Conservation (phyloP, 2,888 invertebrate species). For the Micropterix aruncella region DNA sequence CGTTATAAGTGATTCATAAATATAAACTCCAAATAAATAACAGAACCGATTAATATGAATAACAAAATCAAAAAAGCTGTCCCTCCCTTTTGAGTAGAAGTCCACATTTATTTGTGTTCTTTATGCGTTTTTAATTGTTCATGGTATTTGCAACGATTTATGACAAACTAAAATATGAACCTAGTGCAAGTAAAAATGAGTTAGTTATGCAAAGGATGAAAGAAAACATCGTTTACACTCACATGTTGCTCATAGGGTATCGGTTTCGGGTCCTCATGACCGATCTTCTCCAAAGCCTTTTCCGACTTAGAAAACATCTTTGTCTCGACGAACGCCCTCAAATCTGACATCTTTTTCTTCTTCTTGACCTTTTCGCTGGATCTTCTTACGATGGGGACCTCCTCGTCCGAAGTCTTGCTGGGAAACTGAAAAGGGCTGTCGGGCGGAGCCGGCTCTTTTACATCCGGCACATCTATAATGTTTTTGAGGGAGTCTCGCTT, state of each 20-base stretch:
- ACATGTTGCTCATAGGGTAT: background rate
- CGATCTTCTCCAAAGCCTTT: conserved; percentile 80
- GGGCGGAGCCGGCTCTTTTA: conserved; percentile 39
- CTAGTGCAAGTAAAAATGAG: no score
- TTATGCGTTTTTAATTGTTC: no score
- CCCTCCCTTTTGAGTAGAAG: no score
- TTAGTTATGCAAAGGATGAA: no score
- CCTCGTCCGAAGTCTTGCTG: conserved; percentile 24
- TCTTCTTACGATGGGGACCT: conserved; percentile 35
- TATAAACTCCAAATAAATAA: no score
- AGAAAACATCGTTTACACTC: no score
- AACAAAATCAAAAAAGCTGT: no score
- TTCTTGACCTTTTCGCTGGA: conserved; percentile 74
- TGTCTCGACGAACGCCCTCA: conserved; percentile 84
- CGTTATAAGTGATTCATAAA: no score
- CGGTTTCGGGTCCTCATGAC: conserved; percentile 54
- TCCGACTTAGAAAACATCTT: conserved; percentile 84
- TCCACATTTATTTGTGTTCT: no score
- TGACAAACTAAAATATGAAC: no score
- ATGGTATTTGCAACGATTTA: no score
- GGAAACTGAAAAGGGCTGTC: conserved; percentile 10
- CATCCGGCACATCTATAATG: conserved; percentile 65
- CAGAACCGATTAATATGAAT: no score
- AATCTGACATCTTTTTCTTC: conserved; percentile 82
- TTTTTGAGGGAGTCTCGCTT: conserved; percentile 54